These are phyloP conservation scores for Umimayanthus kanabou DNA, from an alignment of 92 coral and sea anemone species.

Conservation along the genomic window DNA sequence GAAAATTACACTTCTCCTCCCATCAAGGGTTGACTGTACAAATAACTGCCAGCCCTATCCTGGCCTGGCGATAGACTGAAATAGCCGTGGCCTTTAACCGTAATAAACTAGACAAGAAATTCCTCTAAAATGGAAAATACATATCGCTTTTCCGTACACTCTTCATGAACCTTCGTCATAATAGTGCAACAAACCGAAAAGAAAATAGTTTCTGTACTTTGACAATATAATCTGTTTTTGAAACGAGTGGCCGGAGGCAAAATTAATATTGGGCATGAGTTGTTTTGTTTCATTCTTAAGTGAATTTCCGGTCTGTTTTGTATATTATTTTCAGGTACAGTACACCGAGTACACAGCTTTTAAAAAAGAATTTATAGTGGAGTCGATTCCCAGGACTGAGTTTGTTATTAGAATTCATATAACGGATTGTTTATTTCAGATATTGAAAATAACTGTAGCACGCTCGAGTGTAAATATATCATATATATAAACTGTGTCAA, in stretches of 20 bases:
- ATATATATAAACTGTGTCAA: not conserved
- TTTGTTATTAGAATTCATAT: not conserved
- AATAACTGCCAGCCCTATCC: too few species aligned
- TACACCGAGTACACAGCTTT: not conserved
- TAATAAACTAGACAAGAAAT: not conserved
- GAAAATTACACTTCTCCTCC: not conserved
- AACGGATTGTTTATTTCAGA: not conserved
- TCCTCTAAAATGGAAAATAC: not conserved
- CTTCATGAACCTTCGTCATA: too few species aligned
- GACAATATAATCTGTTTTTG: not conserved
- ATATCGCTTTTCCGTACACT: not conserved
- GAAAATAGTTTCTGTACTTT: not conserved
- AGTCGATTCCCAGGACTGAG: too few species aligned
- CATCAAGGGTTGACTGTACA: too few species aligned
- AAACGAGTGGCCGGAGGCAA: constrained; percentile 2
- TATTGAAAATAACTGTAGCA: not conserved
- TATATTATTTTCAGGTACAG: not conserved
- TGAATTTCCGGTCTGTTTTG: not conserved
- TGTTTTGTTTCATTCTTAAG: not conserved
- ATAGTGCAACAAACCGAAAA: not conserved
- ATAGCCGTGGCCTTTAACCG: not conserved
- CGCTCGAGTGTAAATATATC: not conserved
- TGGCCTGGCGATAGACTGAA: not conserved
- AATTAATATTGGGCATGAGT: not conserved
- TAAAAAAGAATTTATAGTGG: not conserved